A percentile compares a stretch with the other conserved stretches of the same genome.
Evolutionary conservation across 2,888 invertebrate species (phyloP).

Genomic region (Scaptomyza reducta): DNA sequence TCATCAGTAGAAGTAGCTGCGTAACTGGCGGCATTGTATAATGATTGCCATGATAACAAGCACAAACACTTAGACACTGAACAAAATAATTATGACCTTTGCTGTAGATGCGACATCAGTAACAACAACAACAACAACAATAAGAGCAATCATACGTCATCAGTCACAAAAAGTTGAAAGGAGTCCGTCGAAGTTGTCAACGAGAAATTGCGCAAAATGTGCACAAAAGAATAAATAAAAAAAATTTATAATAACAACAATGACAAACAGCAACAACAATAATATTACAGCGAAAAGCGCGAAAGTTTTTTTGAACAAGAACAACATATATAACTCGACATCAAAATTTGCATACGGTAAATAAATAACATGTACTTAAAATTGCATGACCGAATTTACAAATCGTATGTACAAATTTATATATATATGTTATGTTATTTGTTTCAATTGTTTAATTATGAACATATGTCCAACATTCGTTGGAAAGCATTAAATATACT

Average conservation of each 20-base stretch:
- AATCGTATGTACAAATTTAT: too few relatives aligned
- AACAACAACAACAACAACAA: slow-evolving; percentile 5
- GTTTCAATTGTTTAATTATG: too few relatives aligned
- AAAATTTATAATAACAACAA: slow-evolving; percentile 11
- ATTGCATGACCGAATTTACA: neutral
- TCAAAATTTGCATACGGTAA: slow-evolving; percentile 7
- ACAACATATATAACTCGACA: neutral
- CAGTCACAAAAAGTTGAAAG: slow-evolving; percentile 29
- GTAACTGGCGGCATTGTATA: slow-evolving; percentile 39
- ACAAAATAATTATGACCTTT: slow-evolving; percentile 32
- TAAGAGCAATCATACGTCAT: slow-evolving; percentile 33
- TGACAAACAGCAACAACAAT: slow-evolving; percentile 13
- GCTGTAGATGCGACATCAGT: slow-evolving; percentile 11
- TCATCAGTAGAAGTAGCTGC: slow-evolving; percentile 17
- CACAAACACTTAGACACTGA: slow-evolving; percentile 28
- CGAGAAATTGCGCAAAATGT: slow-evolving; percentile 52
- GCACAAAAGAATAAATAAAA: slow-evolving; percentile 18
- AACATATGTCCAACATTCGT: too few relatives aligned
- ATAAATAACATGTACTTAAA: too few relatives aligned
- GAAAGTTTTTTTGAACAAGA: slow-evolving; percentile 26
- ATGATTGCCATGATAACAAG: slow-evolving; percentile 50
- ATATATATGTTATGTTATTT: too few relatives aligned
- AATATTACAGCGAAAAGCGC: neutral
- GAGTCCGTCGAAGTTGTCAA: slow-evolving; percentile 28
- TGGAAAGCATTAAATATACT: too few relatives aligned